Evolutionary conservation across 2,888 invertebrate genomes (phyloP), one percentile per base, ranked within the genome.

Genomic region (Diarsia rubi): DNA sequence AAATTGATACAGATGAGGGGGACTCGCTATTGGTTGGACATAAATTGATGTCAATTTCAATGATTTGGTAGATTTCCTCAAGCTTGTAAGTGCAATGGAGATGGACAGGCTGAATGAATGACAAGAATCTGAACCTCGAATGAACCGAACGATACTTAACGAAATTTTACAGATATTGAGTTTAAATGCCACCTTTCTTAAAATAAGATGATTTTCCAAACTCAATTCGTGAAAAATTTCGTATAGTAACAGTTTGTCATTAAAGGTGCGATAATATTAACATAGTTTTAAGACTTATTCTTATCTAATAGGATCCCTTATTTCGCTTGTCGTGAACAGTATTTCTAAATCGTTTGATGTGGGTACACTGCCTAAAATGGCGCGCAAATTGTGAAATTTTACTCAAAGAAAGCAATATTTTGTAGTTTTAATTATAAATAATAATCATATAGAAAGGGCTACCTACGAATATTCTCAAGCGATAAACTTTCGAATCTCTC

Each of bases 1-100:
- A 88, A 91, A 91, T 91, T 87, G 85, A 47, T 65, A 79, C 31
- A 62, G 69, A 81, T 69, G 69, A 47, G 21, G 31, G 31, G 19
- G 31, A 0, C 31, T 3, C 19, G n/a, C 67, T 57, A 81, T 79
- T 83, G 83, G 81, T 63, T 59, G 60, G 24, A 14, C 31, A 49
- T 19, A 31, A 80, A 78, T 80, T 80, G 78, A 60, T 78, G 71
- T 78, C 78, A 71, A 67, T 82, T 82, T 54, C 31, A 78, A 82
- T 79, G 62, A 57, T 74, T 82, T 76, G 14, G 65, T 75, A 24
- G 49, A 75, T 75, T 81, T 74, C 16, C 73, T 16, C 31, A 14
- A 31, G 52, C 27, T 31, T 42, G 6, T 12, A 1, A 5, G 11
- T 24, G 27, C 1, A 75, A 81, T 81, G 11, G 42, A 47, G 81